These are phyloP conservation scores for Trinectes maculatus DNA, from an alignment of 2,113 vertebrate species.

Conservation along the genomic window DNA sequence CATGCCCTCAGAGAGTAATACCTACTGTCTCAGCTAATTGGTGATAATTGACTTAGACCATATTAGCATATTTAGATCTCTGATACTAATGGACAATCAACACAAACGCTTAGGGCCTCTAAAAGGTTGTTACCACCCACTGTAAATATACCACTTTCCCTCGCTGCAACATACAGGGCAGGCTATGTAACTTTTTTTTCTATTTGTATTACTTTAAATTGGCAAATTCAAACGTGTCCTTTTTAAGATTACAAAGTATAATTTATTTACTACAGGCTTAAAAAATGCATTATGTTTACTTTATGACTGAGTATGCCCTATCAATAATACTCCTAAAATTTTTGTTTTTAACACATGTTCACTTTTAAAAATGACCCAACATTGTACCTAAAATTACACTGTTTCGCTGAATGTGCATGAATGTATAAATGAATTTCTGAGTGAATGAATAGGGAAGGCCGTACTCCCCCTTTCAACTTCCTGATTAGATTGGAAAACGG, in stretches of 20 bases:
- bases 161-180: background rate
- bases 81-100: constrained; percentile 80
- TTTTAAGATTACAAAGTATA: too few relatives aligned
- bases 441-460: constrained; percentile 55
- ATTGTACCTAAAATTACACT: constrained; percentile 25
- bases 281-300: constrained; percentile 10
- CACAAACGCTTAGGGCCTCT: constrained; percentile 75
- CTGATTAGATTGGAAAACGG: constrained; percentile 70
- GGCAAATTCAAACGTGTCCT: background rate
- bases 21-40: constrained; percentile 77
- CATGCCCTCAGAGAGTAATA: constrained; percentile 73
- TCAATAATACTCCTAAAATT: background rate
- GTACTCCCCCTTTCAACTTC: constrained; percentile 49
- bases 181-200: background rate
- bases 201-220: background rate
- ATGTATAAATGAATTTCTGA: constrained; percentile 62
- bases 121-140: constrained; percentile 52
- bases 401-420: constrained; percentile 40
- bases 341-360: background rate
- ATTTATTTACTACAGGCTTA: background rate
- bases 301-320: background rate
- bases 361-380: constrained; percentile 14
- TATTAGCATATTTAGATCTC: constrained; percentile 81
- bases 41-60: constrained; percentile 72
- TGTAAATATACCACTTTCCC: constrained; percentile 16